Evolutionary conservation across 2,888 invertebrate genomes (phyloP).

Genomic region (Apoda limacodes): DNA sequence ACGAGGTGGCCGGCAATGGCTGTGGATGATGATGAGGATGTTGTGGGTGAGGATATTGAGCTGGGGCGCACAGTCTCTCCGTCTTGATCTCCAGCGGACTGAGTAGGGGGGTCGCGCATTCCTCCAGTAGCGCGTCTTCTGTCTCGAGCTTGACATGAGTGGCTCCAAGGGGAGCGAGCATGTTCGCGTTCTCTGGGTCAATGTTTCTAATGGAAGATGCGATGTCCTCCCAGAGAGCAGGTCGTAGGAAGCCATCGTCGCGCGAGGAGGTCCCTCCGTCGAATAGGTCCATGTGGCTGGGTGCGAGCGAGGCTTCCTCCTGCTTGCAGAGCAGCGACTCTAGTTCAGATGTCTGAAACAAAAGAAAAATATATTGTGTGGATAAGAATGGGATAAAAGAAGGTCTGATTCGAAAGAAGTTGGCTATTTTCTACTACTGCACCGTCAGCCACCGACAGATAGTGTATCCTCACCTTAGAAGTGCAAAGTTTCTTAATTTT

Average conservation of each 20-base stretch:
- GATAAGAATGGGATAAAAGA: not conserved
- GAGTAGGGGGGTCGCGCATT: conserved; percentile 76
- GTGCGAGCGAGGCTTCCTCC: conserved; percentile 74
- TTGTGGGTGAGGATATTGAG: conserved; percentile 47
- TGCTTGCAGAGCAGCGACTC: conserved; percentile 84
- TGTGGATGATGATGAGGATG: conserved; percentile 33
- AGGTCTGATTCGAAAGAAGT: too few species aligned
- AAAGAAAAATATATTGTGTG: too few species aligned
- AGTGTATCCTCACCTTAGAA: too few species aligned
- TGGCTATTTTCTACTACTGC: too few species aligned
- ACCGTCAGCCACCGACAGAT: too few species aligned
- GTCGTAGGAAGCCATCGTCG: conserved; percentile 89
- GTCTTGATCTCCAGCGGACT: conserved; percentile 86
- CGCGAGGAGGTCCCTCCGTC: conserved; percentile 68
- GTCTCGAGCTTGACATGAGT: conserved; percentile 85
- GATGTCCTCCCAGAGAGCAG: conserved; percentile 93
- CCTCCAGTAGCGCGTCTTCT: conserved; percentile 69
- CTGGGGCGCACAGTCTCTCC: conserved; percentile 74
- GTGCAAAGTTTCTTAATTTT: too few species aligned
- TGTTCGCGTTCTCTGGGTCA: conserved; percentile 90
- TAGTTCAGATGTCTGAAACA: conserved; percentile 79
- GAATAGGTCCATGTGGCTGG: conserved; percentile 69
- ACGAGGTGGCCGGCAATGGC: conserved; percentile 41
- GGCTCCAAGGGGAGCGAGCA: conserved; percentile 76
- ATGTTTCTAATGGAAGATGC: conserved; percentile 91